phyloP scores from a whole-genome alignment of 2,797 vertebrate species.

The Heterohyrax brucei region DNA sequence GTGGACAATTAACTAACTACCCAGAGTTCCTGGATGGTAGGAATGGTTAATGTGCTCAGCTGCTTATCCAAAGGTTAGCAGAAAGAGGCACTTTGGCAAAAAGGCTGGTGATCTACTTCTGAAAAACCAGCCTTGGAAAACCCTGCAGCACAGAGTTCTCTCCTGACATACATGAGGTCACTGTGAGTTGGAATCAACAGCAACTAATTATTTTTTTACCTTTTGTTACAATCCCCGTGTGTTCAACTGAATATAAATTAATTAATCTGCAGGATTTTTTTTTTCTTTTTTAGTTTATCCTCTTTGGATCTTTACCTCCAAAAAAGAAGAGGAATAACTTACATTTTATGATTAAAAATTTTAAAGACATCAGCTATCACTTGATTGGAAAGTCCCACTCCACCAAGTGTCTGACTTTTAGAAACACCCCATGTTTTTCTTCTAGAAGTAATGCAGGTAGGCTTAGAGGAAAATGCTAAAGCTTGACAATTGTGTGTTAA shows the following conservation, averaged over 20 bases:
- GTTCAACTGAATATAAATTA: slow-evolving; percentile 63
- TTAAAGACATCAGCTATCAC: not conserved
- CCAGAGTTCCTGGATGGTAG: not conserved
- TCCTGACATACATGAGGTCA: no score
- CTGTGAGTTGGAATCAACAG: not conserved
- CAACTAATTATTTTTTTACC: not conserved
- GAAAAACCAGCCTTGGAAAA: not conserved
- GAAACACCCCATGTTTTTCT: slow-evolving; percentile 29
- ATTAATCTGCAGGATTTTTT: slow-evolving; percentile 27
- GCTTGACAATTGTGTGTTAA: slow-evolving; percentile 13
- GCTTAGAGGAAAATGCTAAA: slow-evolving; percentile 59
- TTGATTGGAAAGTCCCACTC: slow-evolving; percentile 11
- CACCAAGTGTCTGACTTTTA: slow-evolving; percentile 30
- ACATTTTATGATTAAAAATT: slow-evolving; percentile 68
- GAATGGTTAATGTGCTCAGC: not conserved
- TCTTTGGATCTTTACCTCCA: slow-evolving; percentile 68
- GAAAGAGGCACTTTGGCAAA: not conserved
- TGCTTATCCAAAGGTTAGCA: not conserved
- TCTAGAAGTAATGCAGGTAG: not conserved
- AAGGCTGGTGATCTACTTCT: not conserved
- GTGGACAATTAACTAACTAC: slow-evolving; percentile 74
- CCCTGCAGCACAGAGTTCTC: not conserved
- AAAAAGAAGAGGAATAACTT: slow-evolving; percentile 62
- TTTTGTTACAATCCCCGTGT: slow-evolving; percentile 71
- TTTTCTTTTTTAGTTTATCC: slow-evolving; percentile 51